Evolutionary conservation across 1,140 invertebrate species (phyloP).

Genomic region (Cydia strobilella): DNA sequence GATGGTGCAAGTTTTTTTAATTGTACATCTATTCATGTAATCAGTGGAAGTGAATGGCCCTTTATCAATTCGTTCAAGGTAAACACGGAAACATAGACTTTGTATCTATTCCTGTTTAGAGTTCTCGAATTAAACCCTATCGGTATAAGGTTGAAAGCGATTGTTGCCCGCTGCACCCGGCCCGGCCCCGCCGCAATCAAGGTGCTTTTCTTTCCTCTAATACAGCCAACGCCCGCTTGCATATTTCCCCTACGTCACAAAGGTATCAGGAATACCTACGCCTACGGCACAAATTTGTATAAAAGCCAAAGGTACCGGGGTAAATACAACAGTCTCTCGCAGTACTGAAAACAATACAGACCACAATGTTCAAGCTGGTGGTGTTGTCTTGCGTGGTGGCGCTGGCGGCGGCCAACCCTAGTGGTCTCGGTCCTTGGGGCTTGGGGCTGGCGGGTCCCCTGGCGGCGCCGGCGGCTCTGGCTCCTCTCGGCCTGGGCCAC

Average conservation of each 20-base stretch:
- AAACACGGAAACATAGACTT: slow-evolving; percentile 48
- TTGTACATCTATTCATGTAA: slow-evolving; percentile 35
- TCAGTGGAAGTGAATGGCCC: slow-evolving; percentile 61
- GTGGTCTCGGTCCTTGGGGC: slow-evolving; percentile 46
- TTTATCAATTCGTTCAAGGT: slow-evolving; percentile 63
- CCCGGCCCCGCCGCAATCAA: slow-evolving; percentile 41
- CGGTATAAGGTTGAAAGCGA: slow-evolving; percentile 41
- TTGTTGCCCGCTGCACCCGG: slow-evolving; percentile 40
- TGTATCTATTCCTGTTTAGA: slow-evolving; percentile 38
- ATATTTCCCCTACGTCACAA: slow-evolving; percentile 64
- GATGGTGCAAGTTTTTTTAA: slow-evolving; percentile 29
- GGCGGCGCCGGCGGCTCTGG: slow-evolving; percentile 38
- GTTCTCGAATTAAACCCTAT: slow-evolving; percentile 38
- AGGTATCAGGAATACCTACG: slow-evolving; percentile 57
- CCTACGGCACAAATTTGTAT: slow-evolving; percentile 57
- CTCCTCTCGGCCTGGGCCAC: slow-evolving; percentile 43
- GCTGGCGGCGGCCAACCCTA: slow-evolving; percentile 62
- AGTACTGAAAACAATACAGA: slow-evolving; percentile 68
- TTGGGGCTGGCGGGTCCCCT: slow-evolving; percentile 40
- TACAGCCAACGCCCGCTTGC: slow-evolving; percentile 59
- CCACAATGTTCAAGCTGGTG: slow-evolving; percentile 82
- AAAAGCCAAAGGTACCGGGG: slow-evolving; percentile 53
- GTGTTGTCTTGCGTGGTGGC: slow-evolving; percentile 81
- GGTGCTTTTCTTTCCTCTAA: slow-evolving; percentile 55
- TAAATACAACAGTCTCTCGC: slow-evolving; percentile 56